Base-by-base conservation (phyloP, 2,113 vertebrate genomes). In the Lota lota region DNA sequence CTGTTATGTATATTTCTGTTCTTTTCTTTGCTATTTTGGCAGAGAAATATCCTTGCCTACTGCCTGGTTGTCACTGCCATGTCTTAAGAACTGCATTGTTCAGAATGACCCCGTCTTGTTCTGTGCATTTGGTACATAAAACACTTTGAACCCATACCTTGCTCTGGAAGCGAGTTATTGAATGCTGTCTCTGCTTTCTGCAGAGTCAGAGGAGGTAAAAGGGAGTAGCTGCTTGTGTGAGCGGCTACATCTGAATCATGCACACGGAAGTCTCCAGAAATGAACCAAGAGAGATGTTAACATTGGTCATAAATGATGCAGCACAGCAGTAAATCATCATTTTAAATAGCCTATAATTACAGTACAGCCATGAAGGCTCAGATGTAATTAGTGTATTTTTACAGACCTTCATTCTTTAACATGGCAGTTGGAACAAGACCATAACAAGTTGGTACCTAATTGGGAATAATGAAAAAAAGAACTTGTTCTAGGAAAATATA, bases 321-420 rank as follows among this genome's bases (percentile, higher is more conserved):
- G 18, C 18, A 63, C 28, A 33, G 28, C 28, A 33, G 28, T 22
- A 60, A 11, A 58, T 59, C 11, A 2, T 20, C 58, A 53, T 53
- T 3, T 0, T 14, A 10, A 15, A 53, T 14, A 53, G 12, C 12
- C 12, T 5, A 56, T n/a, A 56, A 56, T 56, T 18, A 56, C 28
- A 33, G 28, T 33, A 33, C 28, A 33, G 7, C 4, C 28, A 4
- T 33, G 28, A 1, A 33, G 28, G 7, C 28, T 33, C 28, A 33
- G 28, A 36, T 22, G 11, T n/a, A 1, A 40, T 5, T 47, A 10
- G 40, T 22, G 74, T 0, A 64, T 58, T 71, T 69, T 68, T 19
- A 80, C 83, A 67, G 75, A 86, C 86, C 79, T 83, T 58, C 61
- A n/a, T 77, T 74, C 50, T 77, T 76, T 58, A 84, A 40, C 33